phyloP scores from a whole-genome alignment of 2,888 invertebrate species.

The Tenthredo scrophulariae region DNA sequence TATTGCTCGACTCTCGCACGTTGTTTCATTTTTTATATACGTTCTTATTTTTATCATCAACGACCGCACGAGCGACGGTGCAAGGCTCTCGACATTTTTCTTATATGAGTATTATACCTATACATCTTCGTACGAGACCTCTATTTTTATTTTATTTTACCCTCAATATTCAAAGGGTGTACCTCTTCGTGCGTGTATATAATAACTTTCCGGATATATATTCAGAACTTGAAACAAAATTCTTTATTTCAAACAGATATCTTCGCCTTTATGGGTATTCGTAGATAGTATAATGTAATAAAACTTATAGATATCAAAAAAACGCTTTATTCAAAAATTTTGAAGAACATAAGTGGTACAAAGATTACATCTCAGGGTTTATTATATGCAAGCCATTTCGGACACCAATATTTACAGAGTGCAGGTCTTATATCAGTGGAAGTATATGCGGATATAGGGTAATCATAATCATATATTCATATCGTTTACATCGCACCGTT shows the following conservation, averaged over 20 bases:
- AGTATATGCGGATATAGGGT: not conserved
- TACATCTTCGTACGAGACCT: not conserved
- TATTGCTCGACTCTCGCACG: slow-evolving; percentile 19
- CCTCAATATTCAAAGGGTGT: slow-evolving; percentile 10
- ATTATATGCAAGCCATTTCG: not conserved
- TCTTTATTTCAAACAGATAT: not conserved
- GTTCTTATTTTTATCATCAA: slow-evolving; percentile 38
- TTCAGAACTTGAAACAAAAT: not conserved
- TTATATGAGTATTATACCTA: not conserved
- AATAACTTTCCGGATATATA: not conserved
- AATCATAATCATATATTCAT: not conserved
- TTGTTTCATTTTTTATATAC: slow-evolving; percentile 9
- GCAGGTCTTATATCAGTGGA: no score
- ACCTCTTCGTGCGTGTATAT: not conserved
- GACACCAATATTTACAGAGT: no score
- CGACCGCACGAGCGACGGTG: slow-evolving; percentile 10
- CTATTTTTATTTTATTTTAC: slow-evolving; percentile 22
- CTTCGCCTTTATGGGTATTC: not conserved
- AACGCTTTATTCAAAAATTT: not conserved
- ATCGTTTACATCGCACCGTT: slow-evolving; percentile 60
- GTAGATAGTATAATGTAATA: not conserved
- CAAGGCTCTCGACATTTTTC: slow-evolving; percentile 50
- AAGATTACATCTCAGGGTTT: not conserved
- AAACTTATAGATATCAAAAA: not conserved
- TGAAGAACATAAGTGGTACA: not conserved